These are phyloP conservation scores for Synanthedon andrenaeformis DNA, from an alignment of 2,888 invertebrate genomes.

Conservation along the genomic window DNA sequence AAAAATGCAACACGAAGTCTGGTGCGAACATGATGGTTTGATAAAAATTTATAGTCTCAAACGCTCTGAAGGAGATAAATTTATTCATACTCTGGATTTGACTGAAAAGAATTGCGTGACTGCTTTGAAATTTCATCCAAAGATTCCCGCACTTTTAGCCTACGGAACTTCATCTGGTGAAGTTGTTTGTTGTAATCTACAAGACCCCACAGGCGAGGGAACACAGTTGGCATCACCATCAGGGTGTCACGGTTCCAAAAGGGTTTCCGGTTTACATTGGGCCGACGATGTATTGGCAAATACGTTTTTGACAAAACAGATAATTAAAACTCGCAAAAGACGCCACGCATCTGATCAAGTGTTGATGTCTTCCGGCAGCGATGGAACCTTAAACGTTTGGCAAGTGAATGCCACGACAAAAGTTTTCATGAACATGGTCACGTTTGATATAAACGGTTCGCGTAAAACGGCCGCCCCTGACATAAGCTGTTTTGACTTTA, in stretches of 20 bases:
- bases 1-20: conserved; percentile 37
- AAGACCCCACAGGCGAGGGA: conserved; percentile 22
- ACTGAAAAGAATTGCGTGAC: conserved; percentile 49
- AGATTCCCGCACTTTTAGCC: conserved; percentile 37
- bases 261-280: conserved; percentile 41
- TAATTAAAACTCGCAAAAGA: conserved; percentile 35
- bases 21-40: conserved; percentile 48
- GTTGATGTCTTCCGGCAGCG: conserved; percentile 29
- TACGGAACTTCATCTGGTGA: conserved; percentile 51
- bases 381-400: conserved; percentile 47
- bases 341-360: conserved; percentile 45
- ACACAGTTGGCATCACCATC: conserved; percentile 34
- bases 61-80: conserved; percentile 59
- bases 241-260: conserved; percentile 37
- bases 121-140: conserved; percentile 40
- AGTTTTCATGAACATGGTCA: conserved; percentile 36
- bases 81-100: conserved; percentile 36
- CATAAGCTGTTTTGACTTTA: conserved; percentile 51
- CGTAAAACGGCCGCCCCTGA: conserved; percentile 29
- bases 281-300: conserved; percentile 37
- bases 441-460: conserved; percentile 34
- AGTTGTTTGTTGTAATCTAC: conserved; percentile 41
- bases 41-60: conserved; percentile 43
- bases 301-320: conserved; percentile 36
- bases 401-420: conserved; percentile 39